Conservation (phyloP, 2,113 vertebrate genomes). For the Thomomys bottae region DNA sequence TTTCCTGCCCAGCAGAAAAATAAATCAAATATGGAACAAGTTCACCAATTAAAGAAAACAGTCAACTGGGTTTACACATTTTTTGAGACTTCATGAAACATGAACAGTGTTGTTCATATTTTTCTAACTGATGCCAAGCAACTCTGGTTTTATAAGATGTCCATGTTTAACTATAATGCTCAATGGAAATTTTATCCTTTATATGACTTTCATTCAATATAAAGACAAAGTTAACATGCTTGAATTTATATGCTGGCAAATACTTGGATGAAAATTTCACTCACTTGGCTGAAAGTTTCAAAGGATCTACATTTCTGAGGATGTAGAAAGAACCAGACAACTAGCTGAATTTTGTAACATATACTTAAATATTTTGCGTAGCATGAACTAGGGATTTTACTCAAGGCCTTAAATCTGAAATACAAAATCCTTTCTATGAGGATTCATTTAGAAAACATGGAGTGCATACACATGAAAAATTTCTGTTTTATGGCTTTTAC, state of each 20-base stretch:
- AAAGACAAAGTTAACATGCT: constrained; percentile 21
- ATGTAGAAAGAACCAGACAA: not conserved
- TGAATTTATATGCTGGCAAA: constrained; percentile 7
- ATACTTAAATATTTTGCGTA: constrained; percentile 30
- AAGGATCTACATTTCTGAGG: constrained; percentile 40
- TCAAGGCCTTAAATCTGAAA: not conserved
- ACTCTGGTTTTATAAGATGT: constrained; percentile 5
- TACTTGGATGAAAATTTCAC: constrained; percentile 14
- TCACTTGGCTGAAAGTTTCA: constrained; percentile 1
- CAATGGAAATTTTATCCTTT: not conserved
- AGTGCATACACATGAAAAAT: not conserved
- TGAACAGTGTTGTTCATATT: not conserved
- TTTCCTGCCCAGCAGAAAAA: not conserved
- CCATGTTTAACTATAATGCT: not conserved
- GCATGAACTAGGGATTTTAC: not conserved
- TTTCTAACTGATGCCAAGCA: not conserved
- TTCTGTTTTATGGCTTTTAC: not conserved
- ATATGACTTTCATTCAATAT: not conserved
- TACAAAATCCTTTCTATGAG: not conserved
- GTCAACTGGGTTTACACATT: not conserved
- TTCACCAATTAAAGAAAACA: not conserved
- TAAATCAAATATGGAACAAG: not conserved
- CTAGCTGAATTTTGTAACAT: not conserved
- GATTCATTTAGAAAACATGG: constrained; percentile 30
- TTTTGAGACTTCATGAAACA: not conserved